Percentiles rank a stretch among this genome's conserved stretches.
These are phyloP conservation scores for Hypocryptadius cinnamomeus DNA, from an alignment of 2,113 vertebrate species.

Conservation along the genomic window DNA sequence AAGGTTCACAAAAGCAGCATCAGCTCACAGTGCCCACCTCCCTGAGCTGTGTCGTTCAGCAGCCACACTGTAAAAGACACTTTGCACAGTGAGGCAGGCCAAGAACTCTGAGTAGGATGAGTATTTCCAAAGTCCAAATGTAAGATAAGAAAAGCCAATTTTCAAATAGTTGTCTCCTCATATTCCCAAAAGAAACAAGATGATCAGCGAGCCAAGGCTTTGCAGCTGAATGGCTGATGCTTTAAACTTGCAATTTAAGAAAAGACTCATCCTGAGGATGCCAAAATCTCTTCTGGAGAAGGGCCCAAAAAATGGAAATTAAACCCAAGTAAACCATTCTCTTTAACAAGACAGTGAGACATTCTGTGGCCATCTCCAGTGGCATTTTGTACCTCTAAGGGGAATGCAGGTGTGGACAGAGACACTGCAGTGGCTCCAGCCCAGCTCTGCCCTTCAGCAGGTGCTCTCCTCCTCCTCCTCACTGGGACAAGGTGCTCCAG, in stretches of 20 bases:
- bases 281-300: slow-evolving; percentile 7
- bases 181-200: background rate
- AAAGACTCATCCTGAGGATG: background rate
- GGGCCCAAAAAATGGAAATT: background rate
- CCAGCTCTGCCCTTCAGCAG: background rate
- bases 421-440: background rate
- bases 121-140: background rate
- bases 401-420: background rate
- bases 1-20: background rate
- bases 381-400: background rate
- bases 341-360: background rate
- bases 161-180: background rate
- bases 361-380: background rate
- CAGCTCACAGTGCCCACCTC: background rate
- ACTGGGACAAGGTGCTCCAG: background rate
- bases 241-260: background rate
- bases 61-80: background rate
- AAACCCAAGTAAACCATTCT: background rate
- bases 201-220: background rate
- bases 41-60: background rate
- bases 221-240: background rate
- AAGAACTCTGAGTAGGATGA: background rate
- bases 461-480: background rate
- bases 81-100: background rate
- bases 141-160: background rate